Conservation (phyloP, 2,888 invertebrate genomes). For the Platerodrilus igneus region DNA sequence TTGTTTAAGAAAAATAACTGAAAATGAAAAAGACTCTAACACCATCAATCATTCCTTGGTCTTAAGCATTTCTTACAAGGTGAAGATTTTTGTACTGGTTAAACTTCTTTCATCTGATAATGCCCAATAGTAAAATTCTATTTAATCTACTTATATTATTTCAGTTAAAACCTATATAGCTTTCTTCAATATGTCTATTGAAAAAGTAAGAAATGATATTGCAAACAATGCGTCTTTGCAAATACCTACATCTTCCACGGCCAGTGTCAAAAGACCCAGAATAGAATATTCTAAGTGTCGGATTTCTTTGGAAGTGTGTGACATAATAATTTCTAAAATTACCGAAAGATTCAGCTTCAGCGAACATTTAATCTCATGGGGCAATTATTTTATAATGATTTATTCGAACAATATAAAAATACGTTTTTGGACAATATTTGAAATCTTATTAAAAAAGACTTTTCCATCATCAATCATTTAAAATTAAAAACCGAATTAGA, state of each 20-base stretch:
- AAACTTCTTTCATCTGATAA: constrained; percentile 1
- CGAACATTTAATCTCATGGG: no score
- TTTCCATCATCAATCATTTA: constrained; percentile 1
- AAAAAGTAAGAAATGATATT: no score
- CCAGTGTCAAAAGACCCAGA: constrained; percentile 5
- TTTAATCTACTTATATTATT: background rate
- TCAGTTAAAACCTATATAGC: constrained; percentile 5
- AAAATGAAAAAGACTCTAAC: constrained; percentile 1
- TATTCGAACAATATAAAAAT: constrained; percentile 8
- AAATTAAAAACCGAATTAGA: constrained; percentile 6
- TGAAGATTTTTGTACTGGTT: constrained; percentile 13
- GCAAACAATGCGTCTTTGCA: no score
- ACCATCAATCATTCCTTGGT: constrained; percentile 7
- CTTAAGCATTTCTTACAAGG: constrained; percentile 6
- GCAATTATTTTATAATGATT: constrained; percentile 6
- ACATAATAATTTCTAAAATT: no score
- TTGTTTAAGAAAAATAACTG: constrained; percentile 3
- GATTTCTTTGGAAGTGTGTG: constrained; percentile 17
- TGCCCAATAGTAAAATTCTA: constrained; percentile 1
- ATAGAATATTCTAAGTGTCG: constrained; percentile 12
- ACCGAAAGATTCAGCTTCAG: no score
- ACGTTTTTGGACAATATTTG: constrained; percentile 3
- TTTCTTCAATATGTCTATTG: constrained; percentile 1
- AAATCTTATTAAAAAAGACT: background rate
- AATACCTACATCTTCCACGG: background rate